These are phyloP conservation scores for Eubucco bourcierii DNA, from an alignment of 2,113 vertebrate species.

Conservation along the genomic window DNA sequence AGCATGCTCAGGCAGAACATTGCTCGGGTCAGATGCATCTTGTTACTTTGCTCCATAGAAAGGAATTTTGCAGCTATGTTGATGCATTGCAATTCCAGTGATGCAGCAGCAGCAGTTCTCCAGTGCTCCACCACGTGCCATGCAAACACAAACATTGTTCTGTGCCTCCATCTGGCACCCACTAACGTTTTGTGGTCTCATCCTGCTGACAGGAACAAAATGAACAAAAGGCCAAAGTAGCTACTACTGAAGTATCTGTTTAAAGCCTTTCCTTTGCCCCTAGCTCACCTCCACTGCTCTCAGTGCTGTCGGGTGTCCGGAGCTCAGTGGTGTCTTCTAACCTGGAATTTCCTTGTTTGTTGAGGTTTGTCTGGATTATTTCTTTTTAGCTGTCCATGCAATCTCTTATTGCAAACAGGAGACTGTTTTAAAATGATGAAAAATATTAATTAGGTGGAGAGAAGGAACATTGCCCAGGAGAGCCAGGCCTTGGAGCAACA, in stretches of 20 bases:
- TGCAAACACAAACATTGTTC: neutral
- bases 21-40: neutral
- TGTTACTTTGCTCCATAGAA: neutral
- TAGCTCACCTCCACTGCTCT: neutral
- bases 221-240: neutral
- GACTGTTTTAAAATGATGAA: neutral
- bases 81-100: neutral
- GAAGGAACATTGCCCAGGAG: neutral
- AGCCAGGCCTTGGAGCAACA: neutral
- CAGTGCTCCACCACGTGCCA: accelerated
- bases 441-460: neutral
- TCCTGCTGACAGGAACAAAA: neutral
- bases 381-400: neutral
- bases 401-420: neutral
- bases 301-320: neutral
- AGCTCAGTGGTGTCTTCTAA: neutral
- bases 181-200: neutral
- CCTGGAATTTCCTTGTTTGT: conserved; percentile 4
- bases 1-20: accelerated
- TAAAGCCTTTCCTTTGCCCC: neutral
- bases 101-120: too few relatives aligned
- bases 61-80: neutral
- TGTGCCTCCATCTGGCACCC: neutral
- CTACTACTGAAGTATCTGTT: neutral
- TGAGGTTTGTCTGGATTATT: neutral